Conservation (phyloP, 2,113 vertebrate genomes). For the Struthio camelus region DNA sequence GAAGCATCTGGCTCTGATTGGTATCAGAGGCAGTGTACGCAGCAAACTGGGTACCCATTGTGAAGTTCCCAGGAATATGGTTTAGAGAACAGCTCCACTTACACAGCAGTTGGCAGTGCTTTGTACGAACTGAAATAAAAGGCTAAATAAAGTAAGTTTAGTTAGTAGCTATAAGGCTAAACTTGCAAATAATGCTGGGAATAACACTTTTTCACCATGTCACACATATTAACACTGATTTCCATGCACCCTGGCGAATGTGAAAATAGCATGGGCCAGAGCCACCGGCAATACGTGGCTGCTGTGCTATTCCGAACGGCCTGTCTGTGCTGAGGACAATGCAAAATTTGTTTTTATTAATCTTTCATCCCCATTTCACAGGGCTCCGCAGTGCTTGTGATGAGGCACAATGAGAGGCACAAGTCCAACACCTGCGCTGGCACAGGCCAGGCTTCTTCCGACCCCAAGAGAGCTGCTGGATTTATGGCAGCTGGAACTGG, state of each 20-base stretch:
- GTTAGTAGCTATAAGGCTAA: background rate
- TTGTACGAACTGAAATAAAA: background rate
- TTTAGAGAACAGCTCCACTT: background rate
- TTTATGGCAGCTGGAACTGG: constrained; percentile 15
- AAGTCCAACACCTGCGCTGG: constrained; percentile 34
- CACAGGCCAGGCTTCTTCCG: constrained; percentile 11
- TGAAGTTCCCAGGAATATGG: background rate
- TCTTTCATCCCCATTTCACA: constrained; percentile 35
- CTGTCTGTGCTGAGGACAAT: constrained; percentile 46
- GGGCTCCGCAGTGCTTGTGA: constrained; percentile 9
- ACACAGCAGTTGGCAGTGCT: background rate
- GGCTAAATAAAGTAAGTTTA: background rate
- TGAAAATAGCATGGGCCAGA: constrained; percentile 7
- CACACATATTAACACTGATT: constrained; percentile 1
- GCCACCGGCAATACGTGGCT: background rate
- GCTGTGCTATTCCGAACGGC: background rate
- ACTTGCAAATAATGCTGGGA: background rate
- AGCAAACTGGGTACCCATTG: background rate
- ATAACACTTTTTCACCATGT: constrained; percentile 58
- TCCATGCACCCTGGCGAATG: background rate
- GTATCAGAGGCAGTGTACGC: fast-evolving
- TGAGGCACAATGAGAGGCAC: constrained; percentile 40
- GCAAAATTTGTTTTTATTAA: constrained; percentile 41
- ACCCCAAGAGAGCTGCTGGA: constrained; percentile 48
- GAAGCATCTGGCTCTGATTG: background rate